A percentile compares a stretch with the other conserved stretches of the same genome.
These are phyloP conservation scores for Danio albolineatus DNA, from an alignment of 2,797 vertebrate species.

Conservation along the genomic window DNA sequence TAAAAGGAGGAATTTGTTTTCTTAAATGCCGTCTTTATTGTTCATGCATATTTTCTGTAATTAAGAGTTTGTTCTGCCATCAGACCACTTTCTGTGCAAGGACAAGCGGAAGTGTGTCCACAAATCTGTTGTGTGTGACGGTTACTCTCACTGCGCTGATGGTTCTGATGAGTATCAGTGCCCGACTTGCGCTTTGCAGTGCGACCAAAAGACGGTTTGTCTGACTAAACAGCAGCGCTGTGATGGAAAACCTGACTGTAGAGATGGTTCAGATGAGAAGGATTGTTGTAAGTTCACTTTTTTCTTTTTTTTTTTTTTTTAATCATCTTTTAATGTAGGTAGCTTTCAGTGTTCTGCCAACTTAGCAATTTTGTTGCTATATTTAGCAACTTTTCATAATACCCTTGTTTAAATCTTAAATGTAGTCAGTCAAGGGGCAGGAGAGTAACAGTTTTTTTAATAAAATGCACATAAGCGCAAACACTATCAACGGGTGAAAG, in stretches of 20 bases:
- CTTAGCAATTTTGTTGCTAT: too few relatives aligned
- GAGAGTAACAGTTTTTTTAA: too few relatives aligned
- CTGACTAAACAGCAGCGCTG: conserved; percentile 52
- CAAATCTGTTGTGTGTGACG: conserved; percentile 71
- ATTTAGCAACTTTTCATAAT: too few relatives aligned
- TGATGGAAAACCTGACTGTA: conserved; percentile 58
- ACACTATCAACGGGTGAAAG: too few relatives aligned
- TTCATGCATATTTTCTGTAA: not conserved
- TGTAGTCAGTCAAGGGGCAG: too few relatives aligned
- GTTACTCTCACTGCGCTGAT: conserved; percentile 73
- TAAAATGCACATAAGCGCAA: too few relatives aligned
- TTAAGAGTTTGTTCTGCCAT: not conserved
- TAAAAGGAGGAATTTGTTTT: conserved; percentile 4
- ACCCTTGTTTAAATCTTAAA: too few relatives aligned
- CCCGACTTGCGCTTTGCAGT: conserved; percentile 54
- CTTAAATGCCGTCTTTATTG: not conserved
- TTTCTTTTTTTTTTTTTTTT: not conserved
- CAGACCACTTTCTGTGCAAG: conserved; percentile 77
- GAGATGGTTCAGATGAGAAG: conserved; percentile 57
- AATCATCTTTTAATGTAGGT: not conserved
- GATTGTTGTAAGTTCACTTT: conserved; percentile 49
- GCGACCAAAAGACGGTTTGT: conserved; percentile 51
- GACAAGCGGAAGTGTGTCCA: conserved; percentile 72
- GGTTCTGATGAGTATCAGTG: conserved; percentile 77
- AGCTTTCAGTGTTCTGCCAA: too few relatives aligned